Evolutionary conservation across 2,888 invertebrate species (phyloP).

Genomic region (Limnephilus lunatus): DNA sequence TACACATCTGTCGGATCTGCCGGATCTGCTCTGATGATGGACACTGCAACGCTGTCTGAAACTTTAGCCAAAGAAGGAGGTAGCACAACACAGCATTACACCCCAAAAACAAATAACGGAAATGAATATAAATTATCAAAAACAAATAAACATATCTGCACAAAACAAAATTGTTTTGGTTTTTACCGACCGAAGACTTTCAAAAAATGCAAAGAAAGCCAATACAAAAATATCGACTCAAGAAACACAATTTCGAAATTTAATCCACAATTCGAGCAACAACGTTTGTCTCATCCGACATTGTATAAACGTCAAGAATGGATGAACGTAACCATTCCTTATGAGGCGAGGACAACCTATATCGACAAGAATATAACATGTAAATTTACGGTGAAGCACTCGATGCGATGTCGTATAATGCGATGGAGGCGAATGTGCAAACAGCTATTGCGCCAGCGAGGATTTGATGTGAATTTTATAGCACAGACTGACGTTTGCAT

Average conservation of each 20-base stretch:
- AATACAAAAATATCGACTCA: not conserved
- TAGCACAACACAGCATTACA: too few relatives aligned
- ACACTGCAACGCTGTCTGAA: too few relatives aligned
- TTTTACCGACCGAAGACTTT: too few relatives aligned
- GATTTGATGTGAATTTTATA: constrained; percentile 46
- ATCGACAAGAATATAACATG: not conserved
- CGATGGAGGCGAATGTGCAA: constrained; percentile 4
- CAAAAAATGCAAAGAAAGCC: not conserved
- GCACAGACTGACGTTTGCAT: constrained; percentile 8
- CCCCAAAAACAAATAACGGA: too few relatives aligned
- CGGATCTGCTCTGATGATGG: too few relatives aligned
- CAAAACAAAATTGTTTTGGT: not conserved
- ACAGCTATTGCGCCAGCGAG: constrained; percentile 17
- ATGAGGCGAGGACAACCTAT: not conserved
- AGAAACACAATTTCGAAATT: not conserved
- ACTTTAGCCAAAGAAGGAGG: too few relatives aligned
- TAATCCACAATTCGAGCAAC: not conserved
- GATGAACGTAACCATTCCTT: not conserved
- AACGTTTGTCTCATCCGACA: not conserved
- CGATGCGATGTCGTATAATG: constrained; percentile 1
- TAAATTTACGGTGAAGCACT: not conserved
- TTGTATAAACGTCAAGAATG: not conserved
- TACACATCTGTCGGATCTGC: too few relatives aligned
- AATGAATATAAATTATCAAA: not conserved
- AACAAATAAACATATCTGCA: not conserved